A percentile compares a stretch with the other conserved stretches of the same genome.
These are phyloP conservation scores for Amblyjoppa proteus DNA, from an alignment of 2,888 invertebrate genomes.

Conservation along the genomic window DNA sequence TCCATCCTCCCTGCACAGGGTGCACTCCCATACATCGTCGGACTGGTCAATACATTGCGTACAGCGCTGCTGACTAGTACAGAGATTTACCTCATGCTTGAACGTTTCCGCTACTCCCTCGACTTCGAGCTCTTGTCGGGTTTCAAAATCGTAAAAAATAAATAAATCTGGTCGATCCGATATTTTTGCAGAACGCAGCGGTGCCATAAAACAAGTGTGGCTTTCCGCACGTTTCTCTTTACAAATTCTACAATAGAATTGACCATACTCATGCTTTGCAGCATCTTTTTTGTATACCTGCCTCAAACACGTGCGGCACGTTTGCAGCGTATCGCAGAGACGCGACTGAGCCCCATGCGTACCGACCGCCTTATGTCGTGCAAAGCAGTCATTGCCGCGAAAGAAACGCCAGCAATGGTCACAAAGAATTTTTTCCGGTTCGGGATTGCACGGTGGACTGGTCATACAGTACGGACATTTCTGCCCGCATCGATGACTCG, in stretches of 20 bases:
- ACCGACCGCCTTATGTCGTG: background rate
- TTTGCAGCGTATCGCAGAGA: background rate
- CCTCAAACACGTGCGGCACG: background rate
- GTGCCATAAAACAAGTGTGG: conserved; percentile 9
- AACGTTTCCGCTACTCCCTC: background rate
- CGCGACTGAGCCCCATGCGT: background rate
- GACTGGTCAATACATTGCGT: background rate
- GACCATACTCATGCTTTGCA: background rate
- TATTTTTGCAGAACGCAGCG: background rate
- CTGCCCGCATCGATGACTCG: background rate
- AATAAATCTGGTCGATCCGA: background rate
- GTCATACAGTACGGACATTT: background rate
- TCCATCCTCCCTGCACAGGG: background rate
- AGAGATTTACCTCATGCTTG: background rate
- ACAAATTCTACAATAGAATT: background rate
- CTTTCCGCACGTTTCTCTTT: background rate
- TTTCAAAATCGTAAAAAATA: conserved; percentile 11
- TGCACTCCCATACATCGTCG: background rate
- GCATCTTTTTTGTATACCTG: background rate
- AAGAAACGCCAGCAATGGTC: background rate
- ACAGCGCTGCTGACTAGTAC: background rate
- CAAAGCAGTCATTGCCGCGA: background rate
- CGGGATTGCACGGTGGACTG: background rate
- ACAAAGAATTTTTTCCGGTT: background rate
- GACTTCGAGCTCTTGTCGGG: background rate